phyloP scores from a whole-genome alignment of 1,140 invertebrate genomes.

The Drosophila tsacasi region DNA sequence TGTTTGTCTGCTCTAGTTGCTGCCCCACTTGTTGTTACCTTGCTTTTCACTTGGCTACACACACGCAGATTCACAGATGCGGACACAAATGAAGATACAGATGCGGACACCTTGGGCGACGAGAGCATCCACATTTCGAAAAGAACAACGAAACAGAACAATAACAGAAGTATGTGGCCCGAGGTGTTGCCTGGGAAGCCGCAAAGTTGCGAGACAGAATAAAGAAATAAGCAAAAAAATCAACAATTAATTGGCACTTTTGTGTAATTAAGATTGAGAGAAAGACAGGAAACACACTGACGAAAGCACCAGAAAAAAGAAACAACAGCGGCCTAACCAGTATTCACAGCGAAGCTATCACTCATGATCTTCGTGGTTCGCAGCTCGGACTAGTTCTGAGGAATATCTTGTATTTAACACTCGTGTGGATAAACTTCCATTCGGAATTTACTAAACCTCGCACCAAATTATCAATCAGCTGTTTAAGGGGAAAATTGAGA shows the following conservation, averaged over 20 bases:
- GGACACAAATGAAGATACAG: constrained; percentile 16
- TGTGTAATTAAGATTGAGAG: constrained; percentile 75
- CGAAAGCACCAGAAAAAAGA: constrained; percentile 30
- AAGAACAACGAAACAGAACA: constrained; percentile 32
- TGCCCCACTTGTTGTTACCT: constrained; percentile 47
- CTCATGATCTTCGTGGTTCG: constrained; percentile 34
- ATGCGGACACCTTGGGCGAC: constrained; percentile 26
- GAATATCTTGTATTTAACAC: constrained; percentile 5
- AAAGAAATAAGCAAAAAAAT: constrained; percentile 55
- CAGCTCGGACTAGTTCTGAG: constrained; percentile 24
- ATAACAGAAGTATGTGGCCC: constrained; percentile 20
- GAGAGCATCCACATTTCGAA: constrained; percentile 29
- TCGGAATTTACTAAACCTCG: not conserved
- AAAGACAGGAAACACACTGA: constrained; percentile 56
- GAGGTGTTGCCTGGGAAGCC: constrained; percentile 33
- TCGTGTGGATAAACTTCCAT: constrained; percentile 1
- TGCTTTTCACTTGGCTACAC: constrained; percentile 64
- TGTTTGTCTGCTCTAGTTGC: constrained; percentile 64
- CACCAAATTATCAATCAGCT: constrained; percentile 26
- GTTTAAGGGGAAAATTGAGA: not conserved
- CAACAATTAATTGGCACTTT: constrained; percentile 77
- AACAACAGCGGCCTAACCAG: constrained; percentile 9
- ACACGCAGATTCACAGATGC: constrained; percentile 19
- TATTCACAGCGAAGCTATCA: constrained; percentile 48
- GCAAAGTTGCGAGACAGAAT: constrained; percentile 23